These are phyloP conservation scores for Ibycter americanus DNA, from an alignment of 2,797 vertebrate genomes.

Conservation along the genomic window DNA sequence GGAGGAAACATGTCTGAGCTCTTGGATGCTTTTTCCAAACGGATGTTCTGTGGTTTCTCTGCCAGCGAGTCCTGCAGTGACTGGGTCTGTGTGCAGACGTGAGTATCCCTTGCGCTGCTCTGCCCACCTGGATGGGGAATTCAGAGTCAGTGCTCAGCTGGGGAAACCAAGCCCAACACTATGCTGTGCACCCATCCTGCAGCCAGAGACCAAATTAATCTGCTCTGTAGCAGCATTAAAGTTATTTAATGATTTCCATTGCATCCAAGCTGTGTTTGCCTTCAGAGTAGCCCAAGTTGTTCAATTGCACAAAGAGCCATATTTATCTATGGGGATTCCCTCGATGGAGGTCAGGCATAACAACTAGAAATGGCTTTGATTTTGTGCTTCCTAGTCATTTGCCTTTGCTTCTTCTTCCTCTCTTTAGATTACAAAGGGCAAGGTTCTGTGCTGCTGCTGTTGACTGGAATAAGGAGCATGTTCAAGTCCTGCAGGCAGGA, in stretches of 20 bases:
- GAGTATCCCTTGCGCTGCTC: not conserved
- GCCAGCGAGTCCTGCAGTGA: not conserved
- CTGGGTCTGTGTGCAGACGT: not conserved
- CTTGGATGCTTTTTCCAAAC: not conserved
- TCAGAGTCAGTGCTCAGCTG: not conserved
- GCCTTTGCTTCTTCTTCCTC: not conserved
- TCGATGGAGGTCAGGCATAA: fast-evolving
- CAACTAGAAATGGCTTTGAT: not conserved
- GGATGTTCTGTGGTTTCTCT: not conserved
- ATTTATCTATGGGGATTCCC: not conserved
- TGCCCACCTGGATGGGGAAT: not conserved
- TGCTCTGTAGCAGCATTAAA: not conserved
- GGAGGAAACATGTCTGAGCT: not conserved
- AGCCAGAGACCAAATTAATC: not conserved
- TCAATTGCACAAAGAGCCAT: not conserved
- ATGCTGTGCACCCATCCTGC: not conserved
- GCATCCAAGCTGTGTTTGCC: not conserved
- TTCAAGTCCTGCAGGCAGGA: not conserved
- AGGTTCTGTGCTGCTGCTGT: not conserved
- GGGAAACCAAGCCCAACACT: not conserved
- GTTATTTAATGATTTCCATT: not conserved
- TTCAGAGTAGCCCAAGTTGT: not conserved
- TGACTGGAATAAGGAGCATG: not conserved
- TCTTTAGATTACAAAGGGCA: not conserved
- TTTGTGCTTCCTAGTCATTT: not conserved